Percentiles rank a stretch among this genome's conserved stretches.
Evolutionary conservation across 2,888 invertebrate genomes (phyloP).

Genomic region (Coleophora deauratella): DNA sequence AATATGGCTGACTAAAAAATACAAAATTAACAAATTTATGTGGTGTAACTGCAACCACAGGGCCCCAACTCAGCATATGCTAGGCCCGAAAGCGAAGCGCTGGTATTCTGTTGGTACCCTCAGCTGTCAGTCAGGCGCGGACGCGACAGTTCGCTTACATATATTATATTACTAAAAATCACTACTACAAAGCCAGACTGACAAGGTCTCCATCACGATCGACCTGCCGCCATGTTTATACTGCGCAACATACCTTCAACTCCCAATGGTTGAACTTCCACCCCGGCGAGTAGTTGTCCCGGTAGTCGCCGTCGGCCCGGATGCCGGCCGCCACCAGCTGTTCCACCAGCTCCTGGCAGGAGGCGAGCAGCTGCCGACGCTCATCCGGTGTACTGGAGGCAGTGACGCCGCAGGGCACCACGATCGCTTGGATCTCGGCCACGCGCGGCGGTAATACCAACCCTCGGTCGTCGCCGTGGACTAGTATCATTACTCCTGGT

Average conservation of each 20-base stretch:
- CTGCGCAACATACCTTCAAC: constrained; percentile 84
- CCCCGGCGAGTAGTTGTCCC: constrained; percentile 97
- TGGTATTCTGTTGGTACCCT: too few relatives aligned
- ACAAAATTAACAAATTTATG: too few relatives aligned
- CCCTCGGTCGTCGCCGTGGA: constrained; percentile 98
- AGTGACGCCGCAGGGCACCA: constrained; percentile 97
- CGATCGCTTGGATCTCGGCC: constrained; percentile 88
- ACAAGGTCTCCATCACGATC: too few relatives aligned
- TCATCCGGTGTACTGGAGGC: constrained; percentile 84
- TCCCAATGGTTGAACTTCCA: constrained; percentile 99
- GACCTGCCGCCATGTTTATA: too few relatives aligned
- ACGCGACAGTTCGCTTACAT: too few relatives aligned
- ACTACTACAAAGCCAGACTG: too few relatives aligned
- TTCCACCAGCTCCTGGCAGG: constrained; percentile 81
- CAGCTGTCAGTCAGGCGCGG: too few relatives aligned
- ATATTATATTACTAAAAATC: too few relatives aligned
- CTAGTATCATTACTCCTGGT: constrained; percentile 87
- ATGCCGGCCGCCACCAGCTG: constrained; percentile 77
- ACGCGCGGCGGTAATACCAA: constrained; percentile 95
- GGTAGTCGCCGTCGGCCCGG: constrained; percentile 87
- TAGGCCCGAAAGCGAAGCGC: too few relatives aligned
- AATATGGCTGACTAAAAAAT: too few relatives aligned
- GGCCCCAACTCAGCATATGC: too few relatives aligned
- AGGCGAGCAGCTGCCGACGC: constrained; percentile 76
- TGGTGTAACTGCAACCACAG: too few relatives aligned